Evolutionary conservation across 92 coral and sea anemone species (phyloP), one percentile per base, ranked within the genome.

Genomic region (Epizoanthus ramosus): DNA sequence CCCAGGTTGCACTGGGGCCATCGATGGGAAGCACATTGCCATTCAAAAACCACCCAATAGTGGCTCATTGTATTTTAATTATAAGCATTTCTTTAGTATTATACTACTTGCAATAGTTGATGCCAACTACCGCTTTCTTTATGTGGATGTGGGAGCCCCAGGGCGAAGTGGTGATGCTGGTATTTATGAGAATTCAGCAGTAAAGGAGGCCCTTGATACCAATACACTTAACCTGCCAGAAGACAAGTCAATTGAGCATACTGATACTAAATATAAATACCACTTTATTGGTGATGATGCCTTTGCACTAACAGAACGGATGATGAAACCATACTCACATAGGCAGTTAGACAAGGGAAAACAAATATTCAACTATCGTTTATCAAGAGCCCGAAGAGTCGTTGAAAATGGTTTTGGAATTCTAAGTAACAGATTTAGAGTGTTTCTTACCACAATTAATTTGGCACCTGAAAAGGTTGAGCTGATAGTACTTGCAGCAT

Each of bases 281-380:
- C 86, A 83, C 69, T 25, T 68, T 9, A 71, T 83, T 70, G 79
- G 86, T 54, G 86, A 71, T 56, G 86, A 83, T 71, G 86, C 86
- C 25, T 83, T 83, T 83, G 45, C 87, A 58, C 41, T 84, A 35
- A 57, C n/a, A 7, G 57, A 41, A 31, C 21, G 39, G 2, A 73
- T 84, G 73, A 73, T 73, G 87, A 84, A 84, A 5, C 87, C 87
- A 60, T 74, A 84, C 74, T 63, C 87, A 41, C 87, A 84, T 24
- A 57, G 83, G 57, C 35, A 41, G 69, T 25, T 75, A 60, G 87
- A 84, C 24, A 75, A 84, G 47, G 61, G 67, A 37, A 84, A 84
- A 52, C 39, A 72, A 41, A 84, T 74, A 31, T 84, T 74, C 33
- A 84, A 84, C 35, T 74, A 74, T 63, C 83, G 84, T 17, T 75